Percentiles rank a stretch among this genome's conserved stretches.
These are phyloP conservation scores for Parauchenoglanis ngamensis DNA, from an alignment of 2,797 vertebrate genomes.

Conservation along the genomic window DNA sequence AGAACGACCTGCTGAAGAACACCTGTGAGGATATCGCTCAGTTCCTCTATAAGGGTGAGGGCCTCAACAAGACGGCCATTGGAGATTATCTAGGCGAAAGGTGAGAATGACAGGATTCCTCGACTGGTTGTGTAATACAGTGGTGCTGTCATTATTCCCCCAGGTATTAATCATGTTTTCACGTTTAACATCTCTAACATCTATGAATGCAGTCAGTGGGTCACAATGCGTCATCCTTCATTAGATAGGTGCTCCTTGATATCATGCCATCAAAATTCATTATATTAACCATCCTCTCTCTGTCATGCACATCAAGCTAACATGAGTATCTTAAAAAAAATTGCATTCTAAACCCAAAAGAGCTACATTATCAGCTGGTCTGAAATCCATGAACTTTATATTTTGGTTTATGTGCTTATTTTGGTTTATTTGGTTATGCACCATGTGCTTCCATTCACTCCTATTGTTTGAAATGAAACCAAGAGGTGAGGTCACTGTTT, in stretches of 20 bases:
- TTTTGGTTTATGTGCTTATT: not conserved
- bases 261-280: not conserved
- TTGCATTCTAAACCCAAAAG: not conserved
- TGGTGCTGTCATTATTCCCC: not conserved
- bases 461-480: no score
- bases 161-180: not conserved
- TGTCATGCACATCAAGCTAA: not conserved
- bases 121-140: not conserved
- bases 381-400: not conserved
- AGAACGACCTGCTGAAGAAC: slow-evolving; percentile 90
- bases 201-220: not conserved
- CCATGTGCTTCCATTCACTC: no score
- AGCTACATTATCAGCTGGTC: not conserved
- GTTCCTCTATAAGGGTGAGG: slow-evolving; percentile 81
- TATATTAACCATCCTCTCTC: not conserved
- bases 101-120: slow-evolving; percentile 62
- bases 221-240: not conserved
- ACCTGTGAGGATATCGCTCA: slow-evolving; percentile 86
- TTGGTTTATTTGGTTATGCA: no score
- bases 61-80: slow-evolving; percentile 95
- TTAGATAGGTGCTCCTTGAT: not conserved
- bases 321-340: not conserved
- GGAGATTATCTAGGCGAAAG: slow-evolving; percentile 96
- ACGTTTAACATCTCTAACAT: not conserved
- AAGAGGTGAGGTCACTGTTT: no score